Percentiles rank a stretch among this genome's conserved stretches.
Evolutionary conservation across 2,113 vertebrate species (phyloP).

Genomic region (Paramisgurnus dabryanus): DNA sequence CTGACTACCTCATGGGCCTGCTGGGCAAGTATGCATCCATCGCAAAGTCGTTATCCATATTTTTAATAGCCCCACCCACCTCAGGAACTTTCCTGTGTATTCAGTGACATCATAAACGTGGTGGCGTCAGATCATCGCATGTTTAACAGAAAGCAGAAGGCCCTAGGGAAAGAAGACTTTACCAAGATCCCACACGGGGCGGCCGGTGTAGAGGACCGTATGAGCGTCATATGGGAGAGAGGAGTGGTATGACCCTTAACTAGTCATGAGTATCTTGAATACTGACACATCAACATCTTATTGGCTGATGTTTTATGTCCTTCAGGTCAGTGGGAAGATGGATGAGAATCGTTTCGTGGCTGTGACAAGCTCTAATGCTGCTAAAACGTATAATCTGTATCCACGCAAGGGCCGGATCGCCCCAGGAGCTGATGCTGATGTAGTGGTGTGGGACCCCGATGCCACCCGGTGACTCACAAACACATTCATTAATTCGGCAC

Average conservation of each 20-base stretch:
- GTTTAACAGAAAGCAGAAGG: slow-evolving; percentile 92
- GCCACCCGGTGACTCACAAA: slow-evolving; percentile 82
- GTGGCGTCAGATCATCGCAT: slow-evolving; percentile 92
- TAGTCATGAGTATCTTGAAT: not conserved
- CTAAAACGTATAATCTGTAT: slow-evolving; percentile 96
- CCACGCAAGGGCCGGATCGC: slow-evolving; percentile 94
- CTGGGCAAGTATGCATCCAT: slow-evolving; percentile 86
- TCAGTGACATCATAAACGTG: slow-evolving; percentile 88
- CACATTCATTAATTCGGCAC: too few relatives aligned
- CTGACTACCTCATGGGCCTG: slow-evolving; percentile 91
- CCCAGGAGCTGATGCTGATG: slow-evolving; percentile 88
- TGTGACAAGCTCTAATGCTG: slow-evolving; percentile 93
- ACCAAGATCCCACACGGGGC: slow-evolving; percentile 97
- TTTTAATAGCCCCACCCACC: not conserved
- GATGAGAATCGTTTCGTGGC: slow-evolving; percentile 97
- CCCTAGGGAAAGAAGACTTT: slow-evolving; percentile 97
- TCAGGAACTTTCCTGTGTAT: slow-evolving; percentile 1
- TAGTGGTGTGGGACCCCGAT: slow-evolving; percentile 97
- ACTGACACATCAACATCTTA: not conserved
- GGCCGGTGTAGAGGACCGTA: slow-evolving; percentile 92
- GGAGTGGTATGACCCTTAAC: slow-evolving; percentile 83
- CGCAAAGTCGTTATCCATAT: not conserved
- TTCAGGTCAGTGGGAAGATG: slow-evolving; percentile 92
- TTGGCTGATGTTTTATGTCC: not conserved
- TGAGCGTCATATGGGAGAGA: slow-evolving; percentile 97